These are phyloP conservation scores for Dasyornis broadbenti DNA, from an alignment of 2,113 vertebrate genomes.

Conservation along the genomic window DNA sequence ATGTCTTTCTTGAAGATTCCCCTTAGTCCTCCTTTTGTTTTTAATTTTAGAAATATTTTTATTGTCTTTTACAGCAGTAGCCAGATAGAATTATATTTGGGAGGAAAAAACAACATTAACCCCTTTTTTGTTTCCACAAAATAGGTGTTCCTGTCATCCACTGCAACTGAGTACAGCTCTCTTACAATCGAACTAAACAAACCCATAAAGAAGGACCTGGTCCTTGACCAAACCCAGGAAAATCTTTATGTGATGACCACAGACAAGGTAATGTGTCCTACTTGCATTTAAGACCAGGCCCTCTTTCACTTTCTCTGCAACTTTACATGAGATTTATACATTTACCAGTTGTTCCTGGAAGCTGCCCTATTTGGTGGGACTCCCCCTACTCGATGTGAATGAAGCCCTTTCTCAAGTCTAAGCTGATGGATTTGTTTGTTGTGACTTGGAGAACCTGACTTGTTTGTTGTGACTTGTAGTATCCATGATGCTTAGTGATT, in stretches of 20 bases:
- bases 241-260: conserved; percentile 88
- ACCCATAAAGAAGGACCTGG: conserved; percentile 83
- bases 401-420: not conserved
- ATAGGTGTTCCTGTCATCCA: conserved; percentile 79
- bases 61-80: not conserved
- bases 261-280: conserved; percentile 76
- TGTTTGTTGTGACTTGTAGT: not conserved
- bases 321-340: not conserved
- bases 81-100: not conserved
- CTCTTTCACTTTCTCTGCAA: not conserved
- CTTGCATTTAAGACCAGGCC: not conserved
- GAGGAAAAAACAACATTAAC: not conserved
- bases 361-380: not conserved
- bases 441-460: not conserved
- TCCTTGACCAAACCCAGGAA: conserved; percentile 75
- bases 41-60: not conserved
- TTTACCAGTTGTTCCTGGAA: not conserved
- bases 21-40: not conserved
- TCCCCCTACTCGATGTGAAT: not conserved
- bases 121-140: not conserved
- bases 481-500: rapidly evolving
- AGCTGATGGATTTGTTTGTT: not conserved
- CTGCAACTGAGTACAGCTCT: conserved; percentile 73
- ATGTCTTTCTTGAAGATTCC: not conserved
- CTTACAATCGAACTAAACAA: conserved; percentile 71